phyloP scores from a whole-genome alignment of 2,797 vertebrate genomes.

The Rachycentron canadum region DNA sequence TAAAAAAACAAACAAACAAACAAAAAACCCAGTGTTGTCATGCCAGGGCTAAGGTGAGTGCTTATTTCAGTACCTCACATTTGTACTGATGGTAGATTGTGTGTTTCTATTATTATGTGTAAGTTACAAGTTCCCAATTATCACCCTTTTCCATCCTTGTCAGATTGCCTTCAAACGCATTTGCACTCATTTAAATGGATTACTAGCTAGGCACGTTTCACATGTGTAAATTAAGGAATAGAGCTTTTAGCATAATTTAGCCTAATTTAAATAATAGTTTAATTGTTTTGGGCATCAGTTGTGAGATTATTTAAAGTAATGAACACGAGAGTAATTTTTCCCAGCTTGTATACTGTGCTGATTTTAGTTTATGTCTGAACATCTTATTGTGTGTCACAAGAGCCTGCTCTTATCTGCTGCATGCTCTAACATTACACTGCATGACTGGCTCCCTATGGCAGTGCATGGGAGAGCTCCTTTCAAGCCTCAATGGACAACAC shows the following conservation, averaged over 20 bases:
- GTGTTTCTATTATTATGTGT: slow-evolving; percentile 37
- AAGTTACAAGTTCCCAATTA: slow-evolving; percentile 36
- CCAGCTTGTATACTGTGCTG: slow-evolving; percentile 1
- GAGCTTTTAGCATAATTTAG: slow-evolving; percentile 21
- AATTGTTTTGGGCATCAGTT: slow-evolving; percentile 20
- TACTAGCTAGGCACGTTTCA: slow-evolving; percentile 30
- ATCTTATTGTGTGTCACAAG: slow-evolving; percentile 27
- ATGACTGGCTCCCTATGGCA: slow-evolving; percentile 43
- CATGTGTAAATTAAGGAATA: slow-evolving; percentile 22
- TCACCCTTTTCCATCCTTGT: slow-evolving; percentile 15
- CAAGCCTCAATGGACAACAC: slow-evolving; percentile 47
- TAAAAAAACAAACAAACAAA: too few relatives aligned
- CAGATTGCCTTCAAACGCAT: slow-evolving; percentile 31
- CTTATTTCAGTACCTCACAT: slow-evolving; percentile 20
- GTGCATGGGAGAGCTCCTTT: slow-evolving; percentile 40
- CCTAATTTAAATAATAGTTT: slow-evolving; percentile 36
- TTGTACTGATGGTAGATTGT: slow-evolving; percentile 21
- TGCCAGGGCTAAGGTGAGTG: slow-evolving; percentile 18
- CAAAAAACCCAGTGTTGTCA: background rate
- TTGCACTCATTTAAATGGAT: slow-evolving; percentile 35
- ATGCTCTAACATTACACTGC: slow-evolving; percentile 40
- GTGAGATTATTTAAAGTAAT: slow-evolving; percentile 25
- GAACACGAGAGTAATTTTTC: slow-evolving; percentile 23
- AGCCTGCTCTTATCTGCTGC: slow-evolving; percentile 18
- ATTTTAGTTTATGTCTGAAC: background rate